Evolutionary conservation across 2,113 vertebrate genomes (phyloP), one percentile per base, ranked within the genome.

Genomic region (Otus sunia): DNA sequence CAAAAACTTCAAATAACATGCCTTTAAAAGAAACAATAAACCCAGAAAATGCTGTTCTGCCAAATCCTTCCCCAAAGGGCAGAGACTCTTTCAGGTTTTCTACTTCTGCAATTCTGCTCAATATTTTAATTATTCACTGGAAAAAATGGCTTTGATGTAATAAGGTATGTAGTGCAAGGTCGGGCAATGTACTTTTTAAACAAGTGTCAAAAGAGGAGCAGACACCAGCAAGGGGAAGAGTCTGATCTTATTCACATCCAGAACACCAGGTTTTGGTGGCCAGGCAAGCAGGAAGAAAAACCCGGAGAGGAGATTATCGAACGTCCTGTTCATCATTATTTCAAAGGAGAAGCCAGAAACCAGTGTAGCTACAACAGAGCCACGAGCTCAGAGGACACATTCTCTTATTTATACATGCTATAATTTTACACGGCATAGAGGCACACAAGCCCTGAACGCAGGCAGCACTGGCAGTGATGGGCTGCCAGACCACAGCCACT

Each of bases 361-460:
- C 56, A 68, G 64, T 2, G 1, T 12, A 63, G 55, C 59, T 59
- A 21, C 43, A 58, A 17, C 37, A 84, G 43, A 63, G n/a, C 5
- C 19, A 4, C 2, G 8, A 79, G 67, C 73, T 76, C 64, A 83
- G 64, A 29, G 16, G 45, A 53, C 9, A 2, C 45, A 58, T 21
- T 63, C 59, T n/a, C 77, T 26, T 45, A 64, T 23, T 52, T 27
- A 30, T 5, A 27, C 14, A n/a, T 0, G 0, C 41, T 73, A n/a
- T 2, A 23, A 30, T 67, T 66, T 39, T 5, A 37, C 2, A 3
- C 10, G 22, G 30, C 2, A 23, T 0, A 56, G 55, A 68, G 32
- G 20, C 5, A 9, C n/a, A 11, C 0, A 17, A 67, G 71, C 21
- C 39, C 53, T 18, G n/a, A 75, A 29, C 0, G 0, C 27, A 63